Conservation (phyloP, 2,797 vertebrate species). For the Mus spretus region DNA sequence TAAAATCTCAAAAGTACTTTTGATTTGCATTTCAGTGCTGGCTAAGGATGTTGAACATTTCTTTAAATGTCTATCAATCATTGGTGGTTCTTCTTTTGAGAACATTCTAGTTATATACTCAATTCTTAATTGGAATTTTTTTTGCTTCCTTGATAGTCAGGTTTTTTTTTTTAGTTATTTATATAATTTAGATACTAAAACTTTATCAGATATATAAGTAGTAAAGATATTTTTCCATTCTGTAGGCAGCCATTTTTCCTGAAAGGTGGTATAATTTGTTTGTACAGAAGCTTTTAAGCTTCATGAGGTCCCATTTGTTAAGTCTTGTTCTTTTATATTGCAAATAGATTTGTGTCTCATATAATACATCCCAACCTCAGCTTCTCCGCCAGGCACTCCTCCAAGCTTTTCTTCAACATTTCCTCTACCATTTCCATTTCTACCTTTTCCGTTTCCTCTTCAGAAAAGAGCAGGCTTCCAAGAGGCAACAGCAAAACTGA, state of each 20-base stretch:
- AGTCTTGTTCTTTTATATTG: background rate
- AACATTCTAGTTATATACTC: background rate
- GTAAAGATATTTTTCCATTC: background rate
- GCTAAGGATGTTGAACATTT: background rate
- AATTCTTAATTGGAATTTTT: background rate
- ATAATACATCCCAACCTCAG: no score
- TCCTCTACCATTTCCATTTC: no score
- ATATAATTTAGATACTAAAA: background rate
- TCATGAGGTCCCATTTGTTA: background rate
- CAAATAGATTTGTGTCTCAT: no score
- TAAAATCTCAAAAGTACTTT: no score
- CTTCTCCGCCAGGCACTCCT: no score
- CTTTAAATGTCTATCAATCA: background rate
- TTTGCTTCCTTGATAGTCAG: background rate
- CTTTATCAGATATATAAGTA: background rate
- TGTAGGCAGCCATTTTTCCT: background rate
- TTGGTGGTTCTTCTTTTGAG: background rate
- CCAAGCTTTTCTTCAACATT: no score
- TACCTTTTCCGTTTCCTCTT: no score
- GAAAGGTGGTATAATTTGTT: background rate
- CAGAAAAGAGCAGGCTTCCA: no score
- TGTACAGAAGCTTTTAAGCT: background rate
- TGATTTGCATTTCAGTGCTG: background rate
- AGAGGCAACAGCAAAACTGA: no score
- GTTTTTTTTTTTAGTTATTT: background rate